phyloP scores from a whole-genome alignment of 2,888 invertebrate species.

The Nycteola revayana region DNA sequence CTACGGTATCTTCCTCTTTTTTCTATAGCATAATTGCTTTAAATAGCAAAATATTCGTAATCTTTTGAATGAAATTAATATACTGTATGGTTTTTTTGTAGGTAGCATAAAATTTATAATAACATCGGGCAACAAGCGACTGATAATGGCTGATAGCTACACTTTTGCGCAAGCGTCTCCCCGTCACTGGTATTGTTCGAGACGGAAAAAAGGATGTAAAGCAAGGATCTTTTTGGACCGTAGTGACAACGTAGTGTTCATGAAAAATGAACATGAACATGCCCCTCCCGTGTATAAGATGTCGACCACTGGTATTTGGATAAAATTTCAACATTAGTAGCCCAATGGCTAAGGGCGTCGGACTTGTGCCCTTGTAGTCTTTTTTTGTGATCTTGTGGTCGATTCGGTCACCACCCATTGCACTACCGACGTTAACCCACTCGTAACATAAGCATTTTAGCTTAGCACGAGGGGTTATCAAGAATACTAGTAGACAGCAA shows the following conservation, averaged over 20 bases:
- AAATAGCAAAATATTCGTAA: too few relatives aligned
- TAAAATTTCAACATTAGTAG: background rate
- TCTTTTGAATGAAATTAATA: too few relatives aligned
- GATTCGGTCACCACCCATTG: too few relatives aligned
- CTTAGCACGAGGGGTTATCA: too few relatives aligned
- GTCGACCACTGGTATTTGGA: background rate
- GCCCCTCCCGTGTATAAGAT: conserved; percentile 35
- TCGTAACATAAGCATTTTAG: too few relatives aligned
- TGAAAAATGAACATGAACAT: conserved; percentile 41
- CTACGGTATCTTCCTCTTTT: too few relatives aligned
- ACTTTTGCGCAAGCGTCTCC: conserved; percentile 42
- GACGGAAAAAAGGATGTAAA: conserved; percentile 46
- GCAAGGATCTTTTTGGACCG: conserved; percentile 40
- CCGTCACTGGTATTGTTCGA: conserved; percentile 52
- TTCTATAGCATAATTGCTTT: too few relatives aligned
- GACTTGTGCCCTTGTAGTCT: too few relatives aligned
- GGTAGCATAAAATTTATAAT: conserved; percentile 37
- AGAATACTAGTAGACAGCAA: too few relatives aligned
- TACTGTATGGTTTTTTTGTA: background rate
- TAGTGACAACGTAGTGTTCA: conserved; percentile 26
- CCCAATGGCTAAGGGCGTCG: too few relatives aligned
- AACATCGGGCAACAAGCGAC: conserved; percentile 27
- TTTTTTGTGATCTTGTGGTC: too few relatives aligned
- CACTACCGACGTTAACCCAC: too few relatives aligned
- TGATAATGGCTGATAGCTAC: conserved; percentile 47